These are phyloP conservation scores for Dryoscopus gambensis DNA, from an alignment of 2,113 vertebrate genomes.

Conservation along the genomic window DNA sequence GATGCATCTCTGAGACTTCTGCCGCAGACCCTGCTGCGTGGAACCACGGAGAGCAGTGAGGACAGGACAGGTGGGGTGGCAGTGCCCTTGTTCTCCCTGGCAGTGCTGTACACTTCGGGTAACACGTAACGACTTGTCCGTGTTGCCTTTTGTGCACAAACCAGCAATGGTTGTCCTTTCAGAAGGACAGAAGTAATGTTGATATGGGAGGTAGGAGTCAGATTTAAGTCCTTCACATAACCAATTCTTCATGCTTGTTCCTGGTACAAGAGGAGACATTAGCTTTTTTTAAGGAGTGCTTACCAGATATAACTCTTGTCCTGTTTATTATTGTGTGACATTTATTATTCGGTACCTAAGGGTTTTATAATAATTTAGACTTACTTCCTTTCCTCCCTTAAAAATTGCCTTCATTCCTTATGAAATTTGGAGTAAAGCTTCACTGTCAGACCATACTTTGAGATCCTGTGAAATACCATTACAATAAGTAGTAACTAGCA, in stretches of 20 bases:
- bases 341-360: neutral
- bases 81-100: neutral
- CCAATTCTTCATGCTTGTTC: neutral
- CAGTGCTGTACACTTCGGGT: neutral
- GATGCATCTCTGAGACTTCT: neutral
- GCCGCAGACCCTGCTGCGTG: neutral
- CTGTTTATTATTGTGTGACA: neutral
- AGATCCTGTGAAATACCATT: neutral
- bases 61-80: neutral
- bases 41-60: neutral
- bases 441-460: neutral
- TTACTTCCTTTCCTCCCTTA: neutral
- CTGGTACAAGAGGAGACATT: neutral
- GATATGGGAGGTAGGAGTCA: neutral
- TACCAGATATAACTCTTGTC: neutral
- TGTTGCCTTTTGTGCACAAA: neutral
- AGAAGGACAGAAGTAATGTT: neutral
- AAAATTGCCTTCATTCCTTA: neutral
- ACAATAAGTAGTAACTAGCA: neutral
- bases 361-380: neutral
- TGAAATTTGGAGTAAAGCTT: neutral
- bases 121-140: neutral
- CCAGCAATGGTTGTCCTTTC: neutral
- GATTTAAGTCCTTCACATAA: neutral
- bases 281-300: neutral